Percentiles rank a stretch among this genome's conserved stretches.
Evolutionary conservation across 2,113 vertebrate genomes (phyloP).

Genomic region (Parus major): DNA sequence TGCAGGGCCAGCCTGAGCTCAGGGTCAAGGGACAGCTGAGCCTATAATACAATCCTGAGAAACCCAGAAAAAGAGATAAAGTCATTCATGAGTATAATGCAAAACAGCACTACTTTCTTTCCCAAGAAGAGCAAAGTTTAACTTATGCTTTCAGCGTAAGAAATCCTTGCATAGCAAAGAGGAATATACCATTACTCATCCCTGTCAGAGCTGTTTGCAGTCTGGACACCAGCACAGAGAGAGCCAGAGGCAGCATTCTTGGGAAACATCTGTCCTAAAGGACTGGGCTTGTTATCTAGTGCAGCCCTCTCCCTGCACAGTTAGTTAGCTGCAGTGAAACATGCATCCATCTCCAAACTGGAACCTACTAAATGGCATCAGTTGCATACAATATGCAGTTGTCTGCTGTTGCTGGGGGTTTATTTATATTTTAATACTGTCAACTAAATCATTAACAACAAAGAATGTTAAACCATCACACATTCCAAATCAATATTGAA

Average conservation of each 20-base stretch:
- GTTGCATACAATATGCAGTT: rapidly evolving
- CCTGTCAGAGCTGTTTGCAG: not conserved
- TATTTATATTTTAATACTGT: not conserved
- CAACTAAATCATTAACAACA: not conserved
- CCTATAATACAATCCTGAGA: not conserved
- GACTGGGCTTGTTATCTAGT: not conserved
- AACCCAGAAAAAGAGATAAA: not conserved
- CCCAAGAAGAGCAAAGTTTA: not conserved
- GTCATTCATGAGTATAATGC: not conserved
- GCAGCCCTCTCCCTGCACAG: not conserved
- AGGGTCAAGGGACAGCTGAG: not conserved
- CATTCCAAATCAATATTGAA: not conserved
- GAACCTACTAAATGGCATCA: not conserved
- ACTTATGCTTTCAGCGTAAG: not conserved
- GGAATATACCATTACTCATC: not conserved
- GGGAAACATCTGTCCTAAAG: not conserved
- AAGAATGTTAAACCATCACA: not conserved
- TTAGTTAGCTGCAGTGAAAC: not conserved
- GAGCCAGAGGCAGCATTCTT: not conserved
- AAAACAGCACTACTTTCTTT: not conserved
- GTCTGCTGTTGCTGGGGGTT: not conserved
- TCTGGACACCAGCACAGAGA: not conserved
- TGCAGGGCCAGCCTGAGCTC: not conserved
- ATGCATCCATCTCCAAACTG: not conserved
- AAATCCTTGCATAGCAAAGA: not conserved